Base-by-base conservation (phyloP, 1,140 invertebrate species). In the Pollicipes pollicipes region DNA sequence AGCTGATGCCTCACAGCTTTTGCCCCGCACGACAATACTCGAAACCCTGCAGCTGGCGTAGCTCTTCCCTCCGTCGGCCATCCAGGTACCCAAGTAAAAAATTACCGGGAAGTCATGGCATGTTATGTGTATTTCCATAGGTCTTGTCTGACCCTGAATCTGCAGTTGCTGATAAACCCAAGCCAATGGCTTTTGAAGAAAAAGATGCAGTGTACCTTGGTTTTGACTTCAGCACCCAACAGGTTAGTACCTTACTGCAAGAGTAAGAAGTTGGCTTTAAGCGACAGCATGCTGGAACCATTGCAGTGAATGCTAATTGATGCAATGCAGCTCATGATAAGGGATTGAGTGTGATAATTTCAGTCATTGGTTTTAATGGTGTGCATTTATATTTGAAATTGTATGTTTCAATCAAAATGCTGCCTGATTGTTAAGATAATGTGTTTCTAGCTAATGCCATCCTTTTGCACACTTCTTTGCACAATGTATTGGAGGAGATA, bases 201-300 rank as follows among this genome's bases (percentile, higher is more conserved):
- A 21, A 58, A 58, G 45, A 58, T 58, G 21, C 4, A 16, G 28
- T 63, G 3, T 74, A 71, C 30, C 27, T 74, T 37, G 73, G 72
- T 1, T 73, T 74, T 71, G 73, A 74, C 27, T 74, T 74, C 35
- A 72, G 71, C 31, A 74, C 73, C 0, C 73, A 74, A 27, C 73
- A 74, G 67, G 73, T 74, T 27, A 66, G 31, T 30, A 0, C 0
- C n/a, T 69, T 30, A 1, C 17, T 3, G 3, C 27, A 31, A 32
- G 3, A 27, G 24, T 32, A 6, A 6, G 13, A 66, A n/a, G 16
- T 37, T 68, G 37, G 67, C 6, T 71, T 68, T 69, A 71, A 32
- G 26, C 35, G 8, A 28, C 16, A 16, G 69, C 37, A n/a, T 66
- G 32, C 32, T 13, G 58, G 69, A 68, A 21, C 21, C 32, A 68